Conservation (phyloP, 2,888 invertebrate genomes). For the Clusia tigrina region DNA sequence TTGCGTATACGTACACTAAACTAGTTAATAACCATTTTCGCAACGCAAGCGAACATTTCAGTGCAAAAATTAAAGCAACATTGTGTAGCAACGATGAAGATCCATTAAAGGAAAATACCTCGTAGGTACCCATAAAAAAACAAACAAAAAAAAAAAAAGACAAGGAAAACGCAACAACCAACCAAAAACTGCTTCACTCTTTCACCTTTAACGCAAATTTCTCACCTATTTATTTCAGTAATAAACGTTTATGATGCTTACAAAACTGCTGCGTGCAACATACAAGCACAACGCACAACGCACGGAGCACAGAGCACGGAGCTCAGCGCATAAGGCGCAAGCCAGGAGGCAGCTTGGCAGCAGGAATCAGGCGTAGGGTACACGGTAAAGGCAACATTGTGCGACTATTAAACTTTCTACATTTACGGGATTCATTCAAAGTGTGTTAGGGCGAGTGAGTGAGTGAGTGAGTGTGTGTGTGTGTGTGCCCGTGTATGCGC, state of each 20-base stretch:
- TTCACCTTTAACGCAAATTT: conserved; percentile 36
- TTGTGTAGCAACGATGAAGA: background rate
- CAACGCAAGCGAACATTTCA: background rate
- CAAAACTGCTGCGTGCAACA: conserved; percentile 7
- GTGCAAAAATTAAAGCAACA: conserved; percentile 9
- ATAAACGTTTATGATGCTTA: conserved; percentile 57
- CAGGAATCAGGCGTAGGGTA: background rate
- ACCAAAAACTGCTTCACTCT: conserved; percentile 10
- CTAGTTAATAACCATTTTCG: background rate
- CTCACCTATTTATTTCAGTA: conserved; percentile 49
- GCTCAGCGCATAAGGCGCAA: background rate
- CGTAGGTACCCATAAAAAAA: background rate
- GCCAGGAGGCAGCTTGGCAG: background rate
- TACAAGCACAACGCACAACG: conserved; percentile 17
- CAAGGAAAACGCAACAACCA: conserved; percentile 4
- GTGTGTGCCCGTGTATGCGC: background rate
- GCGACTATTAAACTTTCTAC: conserved; percentile 15
- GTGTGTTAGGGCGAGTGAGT: conserved; percentile 11
- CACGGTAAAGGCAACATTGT: conserved; percentile 13
- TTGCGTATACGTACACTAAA: background rate
- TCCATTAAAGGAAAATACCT: background rate
- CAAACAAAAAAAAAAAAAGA: conserved; percentile 1
- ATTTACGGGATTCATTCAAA: background rate
- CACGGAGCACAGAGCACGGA: background rate
- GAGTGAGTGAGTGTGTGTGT: conserved; percentile 15